Evolutionary conservation across 2,888 invertebrate genomes (phyloP).

Genomic region (Agrotis puta): DNA sequence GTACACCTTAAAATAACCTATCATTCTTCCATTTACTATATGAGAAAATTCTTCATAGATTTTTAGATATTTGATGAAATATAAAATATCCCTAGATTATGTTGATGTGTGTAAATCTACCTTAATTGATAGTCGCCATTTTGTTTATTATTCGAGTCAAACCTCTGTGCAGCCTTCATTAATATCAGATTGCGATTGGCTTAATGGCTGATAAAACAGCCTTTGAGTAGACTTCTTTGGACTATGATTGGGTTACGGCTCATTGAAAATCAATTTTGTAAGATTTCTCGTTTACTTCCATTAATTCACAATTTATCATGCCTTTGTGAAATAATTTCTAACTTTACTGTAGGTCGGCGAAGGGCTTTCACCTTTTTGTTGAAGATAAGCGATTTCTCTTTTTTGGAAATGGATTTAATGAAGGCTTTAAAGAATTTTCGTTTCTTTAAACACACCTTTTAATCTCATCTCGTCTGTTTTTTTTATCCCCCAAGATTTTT

Average conservation of each 20-base stretch:
- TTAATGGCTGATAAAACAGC: slow-evolving; percentile 21
- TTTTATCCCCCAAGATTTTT: too few species aligned
- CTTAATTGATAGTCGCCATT: slow-evolving; percentile 48
- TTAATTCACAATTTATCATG: slow-evolving; percentile 48
- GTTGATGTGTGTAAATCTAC: too few species aligned
- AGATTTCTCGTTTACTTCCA: slow-evolving; percentile 41
- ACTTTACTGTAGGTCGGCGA: background rate
- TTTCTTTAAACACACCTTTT: background rate
- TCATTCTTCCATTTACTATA: too few species aligned
- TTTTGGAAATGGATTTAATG: background rate
- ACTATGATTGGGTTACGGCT: slow-evolving; percentile 23
- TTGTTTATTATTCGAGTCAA: slow-evolving; percentile 44
- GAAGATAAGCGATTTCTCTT: slow-evolving; percentile 8
- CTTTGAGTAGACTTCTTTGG: slow-evolving; percentile 32
- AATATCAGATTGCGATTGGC: slow-evolving; percentile 42
- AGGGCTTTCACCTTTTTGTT: slow-evolving; percentile 38
- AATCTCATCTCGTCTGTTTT: too few species aligned
- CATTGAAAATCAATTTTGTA: slow-evolving; percentile 49
- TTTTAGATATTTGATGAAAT: too few species aligned
- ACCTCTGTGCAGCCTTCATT: slow-evolving; percentile 31
- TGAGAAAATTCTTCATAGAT: too few species aligned
- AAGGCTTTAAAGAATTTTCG: background rate
- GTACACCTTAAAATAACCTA: too few species aligned
- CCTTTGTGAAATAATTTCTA: slow-evolving; percentile 27
- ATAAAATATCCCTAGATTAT: too few species aligned